Evolutionary conservation across 2,797 vertebrate species (phyloP), one percentile per base, ranked within the genome.

Genomic region (Fratercula arctica): DNA sequence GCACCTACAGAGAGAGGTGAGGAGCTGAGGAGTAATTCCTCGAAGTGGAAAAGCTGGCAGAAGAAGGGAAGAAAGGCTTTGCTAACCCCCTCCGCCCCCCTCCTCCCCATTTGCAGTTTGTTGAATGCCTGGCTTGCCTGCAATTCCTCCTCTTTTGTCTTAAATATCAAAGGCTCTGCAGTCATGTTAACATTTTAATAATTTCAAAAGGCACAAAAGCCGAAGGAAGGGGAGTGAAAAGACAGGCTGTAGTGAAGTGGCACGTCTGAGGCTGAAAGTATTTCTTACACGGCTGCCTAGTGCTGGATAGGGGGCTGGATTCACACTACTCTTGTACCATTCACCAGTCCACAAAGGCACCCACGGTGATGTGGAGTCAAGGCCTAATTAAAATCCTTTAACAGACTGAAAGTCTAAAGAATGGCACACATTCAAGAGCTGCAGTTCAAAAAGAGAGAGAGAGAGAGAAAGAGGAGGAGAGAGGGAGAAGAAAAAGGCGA

Each of bases 81-180:
- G 98, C 98, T 98, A 98, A 98, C 98, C 97, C 97, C 93, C 93
- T 89, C 87, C 76, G 31, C 56, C 63, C 69, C 75, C 74, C 89
- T 82, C 84, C 81, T 66, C 97, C 98, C 97, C 98, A 97, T 98
- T 99, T 98, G 98, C 98, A 98, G 98, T 98, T 98, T 98, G 98
- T 97, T 97, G 97, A 98, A 98, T 97, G 97, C 97, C 96, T 98
- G 78, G 88, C 96, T 98, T 98, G 96, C 98, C 97, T 96, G 97
- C 96, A 97, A 97, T 97, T 98, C 98, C 96, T 98, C 98, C 98
- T 98, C 99, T 99, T 99, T 99, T 99, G 99, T 99, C 98, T 99
- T 99, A 99, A 99, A 99, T 99, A 99, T 99, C 99, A 99, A 99
- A 99, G 99, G 98, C 98, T 98, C 98, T 98, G 97, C 97, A 98